These are phyloP conservation scores for Hyalella azteca DNA, from an alignment of 2,888 invertebrate species.

Conservation along the genomic window DNA sequence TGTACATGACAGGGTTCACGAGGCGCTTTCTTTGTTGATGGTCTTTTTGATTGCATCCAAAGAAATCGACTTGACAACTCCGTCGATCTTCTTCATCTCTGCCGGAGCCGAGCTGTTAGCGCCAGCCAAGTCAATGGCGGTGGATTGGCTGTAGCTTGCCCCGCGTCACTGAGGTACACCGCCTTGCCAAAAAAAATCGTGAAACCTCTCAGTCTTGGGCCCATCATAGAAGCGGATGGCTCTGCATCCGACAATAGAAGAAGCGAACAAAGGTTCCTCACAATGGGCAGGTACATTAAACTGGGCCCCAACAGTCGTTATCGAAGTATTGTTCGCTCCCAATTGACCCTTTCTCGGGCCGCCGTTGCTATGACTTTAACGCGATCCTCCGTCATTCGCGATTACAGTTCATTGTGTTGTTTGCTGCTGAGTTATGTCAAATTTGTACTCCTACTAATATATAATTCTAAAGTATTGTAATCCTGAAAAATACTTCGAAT, in stretches of 20 bases:
- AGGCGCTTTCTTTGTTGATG: background rate
- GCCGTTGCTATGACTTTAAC: background rate
- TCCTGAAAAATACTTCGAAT: too few relatives aligned
- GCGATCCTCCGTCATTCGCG: too few relatives aligned
- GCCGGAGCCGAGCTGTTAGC: too few relatives aligned
- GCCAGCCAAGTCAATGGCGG: too few relatives aligned
- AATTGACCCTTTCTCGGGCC: constrained; percentile 24
- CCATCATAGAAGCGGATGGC: background rate
- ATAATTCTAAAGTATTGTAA: too few relatives aligned
- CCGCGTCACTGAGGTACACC: background rate
- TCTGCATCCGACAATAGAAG: background rate
- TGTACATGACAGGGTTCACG: background rate
- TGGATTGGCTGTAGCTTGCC: too few relatives aligned
- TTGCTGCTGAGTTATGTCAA: too few relatives aligned
- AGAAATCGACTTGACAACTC: background rate
- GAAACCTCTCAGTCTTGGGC: background rate
- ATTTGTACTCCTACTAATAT: too few relatives aligned
- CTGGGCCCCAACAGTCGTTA: constrained; percentile 28
- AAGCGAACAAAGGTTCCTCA: constrained; percentile 19
- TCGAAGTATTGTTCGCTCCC: constrained; percentile 24
- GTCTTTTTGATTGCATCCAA: background rate
- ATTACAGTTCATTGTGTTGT: too few relatives aligned
- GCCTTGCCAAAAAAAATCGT: background rate
- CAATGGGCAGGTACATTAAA: constrained; percentile 35
- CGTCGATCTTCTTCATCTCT: background rate